Evolutionary conservation across 1,140 invertebrate genomes (phyloP).

Genomic region (Heliothis subflexa): DNA sequence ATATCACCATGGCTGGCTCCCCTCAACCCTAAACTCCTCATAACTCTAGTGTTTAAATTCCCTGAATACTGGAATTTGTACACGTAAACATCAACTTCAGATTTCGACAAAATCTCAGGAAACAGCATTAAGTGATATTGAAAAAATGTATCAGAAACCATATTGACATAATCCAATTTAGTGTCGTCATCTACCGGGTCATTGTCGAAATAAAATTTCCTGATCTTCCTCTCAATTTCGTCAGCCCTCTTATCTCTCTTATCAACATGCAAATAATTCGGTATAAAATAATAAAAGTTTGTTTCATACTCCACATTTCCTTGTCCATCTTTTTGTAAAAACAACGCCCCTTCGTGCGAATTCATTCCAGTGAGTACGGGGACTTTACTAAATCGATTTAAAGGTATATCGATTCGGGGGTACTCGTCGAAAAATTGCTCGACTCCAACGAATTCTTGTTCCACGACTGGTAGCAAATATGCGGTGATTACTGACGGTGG

Average conservation of each 20-base stretch:
- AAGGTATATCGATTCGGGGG: slow-evolving; percentile 69
- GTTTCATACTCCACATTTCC: slow-evolving; percentile 68
- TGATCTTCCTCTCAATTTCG: slow-evolving; percentile 70
- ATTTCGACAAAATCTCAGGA: slow-evolving; percentile 68
- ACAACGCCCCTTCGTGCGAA: slow-evolving; percentile 86
- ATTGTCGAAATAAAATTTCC: slow-evolving; percentile 84
- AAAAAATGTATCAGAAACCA: slow-evolving; percentile 82
- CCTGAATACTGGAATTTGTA: slow-evolving; percentile 84
- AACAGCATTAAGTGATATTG: slow-evolving; percentile 77
- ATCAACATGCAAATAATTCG: slow-evolving; percentile 61
- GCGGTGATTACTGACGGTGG: slow-evolving; percentile 62
- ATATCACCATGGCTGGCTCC: slow-evolving; percentile 89
- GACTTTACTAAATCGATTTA: slow-evolving; percentile 85
- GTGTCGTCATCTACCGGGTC: slow-evolving; percentile 60
- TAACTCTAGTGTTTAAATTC: slow-evolving; percentile 70
- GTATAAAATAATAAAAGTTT: slow-evolving; percentile 77
- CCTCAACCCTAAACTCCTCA: slow-evolving; percentile 70
- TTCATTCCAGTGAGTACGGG: slow-evolving; percentile 87
- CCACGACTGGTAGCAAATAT: slow-evolving; percentile 76
- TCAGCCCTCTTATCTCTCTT: slow-evolving; percentile 52
- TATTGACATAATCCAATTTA: slow-evolving; percentile 69
- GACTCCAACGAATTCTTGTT: slow-evolving; percentile 74
- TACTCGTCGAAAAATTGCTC: slow-evolving; percentile 75
- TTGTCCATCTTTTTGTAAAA: slow-evolving; percentile 67
- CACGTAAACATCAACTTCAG: slow-evolving; percentile 71